phyloP scores from a whole-genome alignment of 2,113 vertebrate genomes.

The Chascanopsetta lugubris region DNA sequence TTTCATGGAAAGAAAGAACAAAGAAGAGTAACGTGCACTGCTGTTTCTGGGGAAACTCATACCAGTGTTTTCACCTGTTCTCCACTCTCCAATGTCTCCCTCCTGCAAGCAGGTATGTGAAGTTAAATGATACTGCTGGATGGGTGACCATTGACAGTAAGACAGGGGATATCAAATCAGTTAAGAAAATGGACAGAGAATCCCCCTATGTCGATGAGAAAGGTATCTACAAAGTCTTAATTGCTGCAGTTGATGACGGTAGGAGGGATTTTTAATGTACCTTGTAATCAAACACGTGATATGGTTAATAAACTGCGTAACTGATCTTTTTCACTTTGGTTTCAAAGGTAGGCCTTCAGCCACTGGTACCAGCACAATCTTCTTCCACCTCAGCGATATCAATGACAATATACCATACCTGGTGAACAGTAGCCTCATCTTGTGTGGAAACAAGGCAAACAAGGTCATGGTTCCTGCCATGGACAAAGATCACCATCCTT shows the following conservation, averaged over 20 bases:
- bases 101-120: constrained; percentile 67
- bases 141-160: constrained; percentile 80
- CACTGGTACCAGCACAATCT: constrained; percentile 77
- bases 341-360: constrained; percentile 76
- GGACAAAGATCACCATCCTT: constrained; percentile 73
- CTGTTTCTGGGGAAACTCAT: background rate
- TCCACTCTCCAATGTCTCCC: background rate
- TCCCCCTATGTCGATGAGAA: constrained; percentile 73
- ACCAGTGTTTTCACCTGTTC: background rate
- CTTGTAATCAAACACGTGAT: background rate
- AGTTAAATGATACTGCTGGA: constrained; percentile 73
- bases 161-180: constrained; percentile 78
- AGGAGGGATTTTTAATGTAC: constrained; percentile 21
- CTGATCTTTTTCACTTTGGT: background rate
- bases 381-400: constrained; percentile 78
- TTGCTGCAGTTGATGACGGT: constrained; percentile 81
- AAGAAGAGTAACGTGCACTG: too few species aligned
- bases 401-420: constrained; percentile 79
- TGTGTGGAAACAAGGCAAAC: constrained; percentile 70
- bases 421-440: constrained; percentile 19
- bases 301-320: background rate
- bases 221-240: constrained; percentile 72
- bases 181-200: constrained; percentile 80
- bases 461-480: constrained; percentile 57
- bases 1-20: too few species aligned